phyloP scores from a whole-genome alignment of 2,797 vertebrate species.

The Falco rusticolus region DNA sequence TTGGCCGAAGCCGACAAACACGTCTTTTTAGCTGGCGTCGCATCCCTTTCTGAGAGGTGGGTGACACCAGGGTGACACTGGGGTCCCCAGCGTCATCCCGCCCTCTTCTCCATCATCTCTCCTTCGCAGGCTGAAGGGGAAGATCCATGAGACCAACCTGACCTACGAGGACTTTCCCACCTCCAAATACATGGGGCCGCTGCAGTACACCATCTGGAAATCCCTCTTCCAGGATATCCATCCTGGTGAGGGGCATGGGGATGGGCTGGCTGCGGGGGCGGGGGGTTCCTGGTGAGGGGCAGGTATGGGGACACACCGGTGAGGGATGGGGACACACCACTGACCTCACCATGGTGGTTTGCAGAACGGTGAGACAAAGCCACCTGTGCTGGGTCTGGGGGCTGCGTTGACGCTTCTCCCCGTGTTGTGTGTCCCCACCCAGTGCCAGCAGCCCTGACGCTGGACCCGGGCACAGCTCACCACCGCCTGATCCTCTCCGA shows the following conservation, averaged over 20 bases:
- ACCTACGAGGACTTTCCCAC: conserved; percentile 98
- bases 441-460: conserved; percentile 92
- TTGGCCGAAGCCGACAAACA: conserved; percentile 88
- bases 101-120: fast-evolving
- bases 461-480: conserved; percentile 95
- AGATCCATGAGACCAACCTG: conserved; percentile 96
- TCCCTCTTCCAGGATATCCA: conserved; percentile 96
- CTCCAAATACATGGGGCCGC: conserved; percentile 95
- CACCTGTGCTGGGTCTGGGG: fast-evolving
- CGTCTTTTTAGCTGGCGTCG: conserved; percentile 90
- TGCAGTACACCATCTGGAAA: conserved; percentile 99
- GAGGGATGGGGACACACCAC: background rate
- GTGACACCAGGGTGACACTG: fast-evolving
- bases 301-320: background rate
- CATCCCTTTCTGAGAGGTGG: conserved; percentile 90
- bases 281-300: no score
- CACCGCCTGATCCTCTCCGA: conserved; percentile 97
- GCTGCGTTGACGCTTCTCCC: fast-evolving
- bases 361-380: fast-evolving
- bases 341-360: fast-evolving
- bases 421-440: no score
- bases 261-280: fast-evolving
- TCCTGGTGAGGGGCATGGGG: conserved; percentile 81
- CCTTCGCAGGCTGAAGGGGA: conserved; percentile 90
- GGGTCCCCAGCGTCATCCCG: no score